phyloP scores from a whole-genome alignment of 2,888 invertebrate genomes.

The Idaea aversata region DNA sequence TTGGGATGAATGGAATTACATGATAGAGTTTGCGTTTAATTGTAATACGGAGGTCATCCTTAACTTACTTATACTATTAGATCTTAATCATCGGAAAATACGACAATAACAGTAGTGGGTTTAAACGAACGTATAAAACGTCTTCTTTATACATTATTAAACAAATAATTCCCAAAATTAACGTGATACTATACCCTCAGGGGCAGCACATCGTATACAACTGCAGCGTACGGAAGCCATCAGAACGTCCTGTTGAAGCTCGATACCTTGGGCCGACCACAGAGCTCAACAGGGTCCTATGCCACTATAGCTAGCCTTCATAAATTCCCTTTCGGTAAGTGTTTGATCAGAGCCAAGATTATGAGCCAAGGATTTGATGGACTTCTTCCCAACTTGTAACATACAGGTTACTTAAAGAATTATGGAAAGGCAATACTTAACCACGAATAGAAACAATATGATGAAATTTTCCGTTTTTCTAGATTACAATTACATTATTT shows the following conservation, averaged over 20 bases:
- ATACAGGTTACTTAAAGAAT: no score
- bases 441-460: background rate
- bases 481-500: no score
- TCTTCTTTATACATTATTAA: background rate
- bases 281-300: slow-evolving; percentile 89
- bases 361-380: no score
- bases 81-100: no score
- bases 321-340: slow-evolving; percentile 82
- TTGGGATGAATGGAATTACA: no score
- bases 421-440: background rate
- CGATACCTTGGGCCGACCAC: slow-evolving; percentile 85
- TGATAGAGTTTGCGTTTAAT: no score
- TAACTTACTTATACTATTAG: background rate
- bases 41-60: no score
- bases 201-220: slow-evolving; percentile 87
- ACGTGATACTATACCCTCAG: slow-evolving; percentile 31
- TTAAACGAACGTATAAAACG: background rate
- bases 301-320: slow-evolving; percentile 92
- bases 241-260: slow-evolving; percentile 88
- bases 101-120: no score
- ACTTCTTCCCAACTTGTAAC: no score
- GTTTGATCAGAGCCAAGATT: background rate
- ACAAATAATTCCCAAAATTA: background rate
- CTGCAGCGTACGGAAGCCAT: slow-evolving; percentile 87
- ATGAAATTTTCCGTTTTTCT: background rate